These are phyloP conservation scores for Spheniscus mendiculus DNA, from an alignment of 2,113 vertebrate genomes.

Conservation along the genomic window DNA sequence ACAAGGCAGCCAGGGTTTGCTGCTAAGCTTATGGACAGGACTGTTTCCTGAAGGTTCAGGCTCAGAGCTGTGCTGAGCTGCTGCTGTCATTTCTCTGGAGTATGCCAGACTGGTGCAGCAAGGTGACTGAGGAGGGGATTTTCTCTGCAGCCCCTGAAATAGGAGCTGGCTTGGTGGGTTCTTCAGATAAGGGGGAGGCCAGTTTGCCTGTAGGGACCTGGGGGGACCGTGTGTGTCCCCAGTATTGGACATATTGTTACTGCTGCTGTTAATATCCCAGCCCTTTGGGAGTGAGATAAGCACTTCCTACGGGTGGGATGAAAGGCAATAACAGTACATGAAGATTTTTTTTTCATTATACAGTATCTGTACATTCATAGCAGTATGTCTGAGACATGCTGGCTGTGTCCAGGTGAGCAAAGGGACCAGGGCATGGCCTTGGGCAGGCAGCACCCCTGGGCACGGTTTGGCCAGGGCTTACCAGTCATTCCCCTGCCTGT, in stretches of 20 bases:
- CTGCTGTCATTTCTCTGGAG: not conserved
- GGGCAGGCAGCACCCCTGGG: not conserved
- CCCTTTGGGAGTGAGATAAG: fast-evolving
- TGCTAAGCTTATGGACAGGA: slow-evolving; percentile 17
- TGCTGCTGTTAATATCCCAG: not conserved
- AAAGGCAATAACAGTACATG: not conserved
- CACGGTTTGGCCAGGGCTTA: not conserved
- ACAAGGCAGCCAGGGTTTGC: slow-evolving; percentile 49
- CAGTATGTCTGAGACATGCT: not conserved
- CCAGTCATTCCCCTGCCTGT: not conserved
- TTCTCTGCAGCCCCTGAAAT: not conserved
- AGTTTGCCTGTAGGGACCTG: too few relatives aligned
- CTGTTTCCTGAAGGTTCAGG: not conserved
- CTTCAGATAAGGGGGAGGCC: not conserved
- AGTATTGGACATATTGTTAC: not conserved
- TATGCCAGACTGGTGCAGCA: not conserved
- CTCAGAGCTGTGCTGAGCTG: not conserved
- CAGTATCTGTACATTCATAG: not conserved
- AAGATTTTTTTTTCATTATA: not conserved
- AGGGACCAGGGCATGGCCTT: not conserved
- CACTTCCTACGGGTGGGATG: not conserved
- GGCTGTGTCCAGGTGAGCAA: not conserved
- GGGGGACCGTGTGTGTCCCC: fast-evolving
- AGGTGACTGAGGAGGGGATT: not conserved
- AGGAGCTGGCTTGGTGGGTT: not conserved